Evolutionary conservation across 2,888 invertebrate species (phyloP), one percentile per base, ranked within the genome.

Genomic region (Drosophila quinaria): DNA sequence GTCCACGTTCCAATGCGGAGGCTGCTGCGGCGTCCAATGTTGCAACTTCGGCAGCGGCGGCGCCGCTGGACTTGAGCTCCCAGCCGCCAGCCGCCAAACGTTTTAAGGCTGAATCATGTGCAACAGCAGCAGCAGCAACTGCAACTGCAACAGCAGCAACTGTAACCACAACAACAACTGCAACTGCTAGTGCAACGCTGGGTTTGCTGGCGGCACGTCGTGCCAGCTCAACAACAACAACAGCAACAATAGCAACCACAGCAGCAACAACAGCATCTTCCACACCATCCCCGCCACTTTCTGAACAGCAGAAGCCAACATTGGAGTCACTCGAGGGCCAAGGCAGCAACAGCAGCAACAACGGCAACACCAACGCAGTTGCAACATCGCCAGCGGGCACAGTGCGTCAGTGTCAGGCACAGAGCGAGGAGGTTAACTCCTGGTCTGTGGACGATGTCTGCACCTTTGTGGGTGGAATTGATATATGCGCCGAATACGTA

Each of bases 381-480:
- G 67, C 65, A 52, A 60, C 74, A 63, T 70, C 85, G 61, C 65
- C 87, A 64, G 63, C 80, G 60, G 73, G 76, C 46, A 65, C 79
- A 93, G 72, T 85, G 93, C 94, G 75, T 93, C 94, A 91, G 93
- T 94, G 86, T 90, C 92, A 92, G 93, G 94, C 82, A 92, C 94
- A 91, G 92, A 95, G 90, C 91, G 94, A 94, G 73, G 94, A 94
- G 84, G 93, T 96, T 3, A 94, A 95, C 58, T 94, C 94, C 70
- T 98, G 98, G 98, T 95, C 95, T n/a, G 97, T 98, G 56, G 97
- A 97, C 84, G 97, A 98, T 91, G 98, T 98, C 64, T 96, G 96
- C 92, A 95, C 95, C 90, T 98, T 98, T 93, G 97, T 98, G 80
- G 94, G 94, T 63, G 95, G 96, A 81, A 97, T 98, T 92, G 98